Percentiles rank a stretch among this genome's conserved stretches.
phyloP scores from a whole-genome alignment of 2,888 invertebrate species.

The Latrodectus elegans region DNA sequence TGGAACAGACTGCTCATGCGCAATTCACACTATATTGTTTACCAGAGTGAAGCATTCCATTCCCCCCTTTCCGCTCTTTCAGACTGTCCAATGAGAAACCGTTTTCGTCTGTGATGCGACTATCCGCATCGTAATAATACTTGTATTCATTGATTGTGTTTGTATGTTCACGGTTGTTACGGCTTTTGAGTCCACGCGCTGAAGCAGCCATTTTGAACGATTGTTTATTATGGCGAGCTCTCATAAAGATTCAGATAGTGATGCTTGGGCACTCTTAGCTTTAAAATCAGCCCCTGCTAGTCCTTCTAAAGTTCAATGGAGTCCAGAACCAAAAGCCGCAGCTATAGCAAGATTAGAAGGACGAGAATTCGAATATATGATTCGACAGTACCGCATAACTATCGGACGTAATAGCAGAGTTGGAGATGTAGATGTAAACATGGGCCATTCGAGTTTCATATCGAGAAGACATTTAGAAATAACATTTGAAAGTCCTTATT shows the following conservation, averaged over 20 bases:
- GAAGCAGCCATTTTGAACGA: conserved; percentile 64
- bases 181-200: conserved; percentile 44
- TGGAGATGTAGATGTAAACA: conserved; percentile 98
- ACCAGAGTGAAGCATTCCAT: conserved; percentile 57
- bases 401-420: conserved; percentile 97
- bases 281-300: conserved; percentile 91
- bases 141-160: conserved; percentile 67
- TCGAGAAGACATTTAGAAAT: conserved; percentile 95
- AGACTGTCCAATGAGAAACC: conserved; percentile 48
- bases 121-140: conserved; percentile 46
- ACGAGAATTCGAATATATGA: conserved; percentile 92
- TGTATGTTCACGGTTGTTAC: conserved; percentile 46
- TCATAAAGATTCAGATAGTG: conserved; percentile 75
- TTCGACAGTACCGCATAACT: conserved; percentile 88
- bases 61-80: conserved; percentile 44
- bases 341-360: conserved; percentile 90
- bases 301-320: conserved; percentile 89
- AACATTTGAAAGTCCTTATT: conserved; percentile 89
- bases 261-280: conserved; percentile 92
- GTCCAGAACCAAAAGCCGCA: conserved; percentile 84
- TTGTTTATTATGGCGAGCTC: conserved; percentile 61
- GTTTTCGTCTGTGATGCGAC: conserved; percentile 38
- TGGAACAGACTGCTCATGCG: conserved; percentile 36
- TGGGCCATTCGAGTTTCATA: conserved; percentile 98
- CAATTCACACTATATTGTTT: conserved; percentile 51